Evolutionary conservation across 2,888 invertebrate genomes (phyloP), one percentile per base, ranked within the genome.

Genomic region (Tinea trinotella): DNA sequence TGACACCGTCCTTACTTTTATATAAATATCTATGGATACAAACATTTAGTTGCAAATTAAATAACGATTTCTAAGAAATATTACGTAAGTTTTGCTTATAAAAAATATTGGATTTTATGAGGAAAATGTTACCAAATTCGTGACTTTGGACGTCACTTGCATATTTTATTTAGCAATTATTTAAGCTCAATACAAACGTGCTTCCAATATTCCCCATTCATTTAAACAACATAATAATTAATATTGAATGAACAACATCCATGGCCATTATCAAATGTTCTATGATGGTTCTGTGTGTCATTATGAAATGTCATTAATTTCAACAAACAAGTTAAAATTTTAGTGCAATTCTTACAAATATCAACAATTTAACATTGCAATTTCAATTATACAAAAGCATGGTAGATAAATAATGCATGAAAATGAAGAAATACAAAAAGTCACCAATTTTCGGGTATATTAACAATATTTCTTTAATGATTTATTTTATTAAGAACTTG

Each of bases 91-190:
- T 30, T 30, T 7, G 7, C 7, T 22, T 22, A n/a, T n/a, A 22
- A 22, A 30, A 7, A 30, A 30, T 30, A 30, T 30, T 30, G 3
- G 40, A 13, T 13, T 13, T n/a, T 40, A 40, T 40, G n/a, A 40
- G 40, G 40, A 40, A 15, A 40, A 40, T 40, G 13, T 40, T 40
- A 13, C 40, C 12, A 40, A 40, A 40, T 3, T 40, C 40, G n/a
- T 30, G 30, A n/a, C 30, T 30, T 30, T 30, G 30, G 3, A 30
- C 30, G 30, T 30, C 30, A 30, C 30, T 30, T 30, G 30, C 30
- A 30, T 30, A 30, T 4, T 30, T 30, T 30, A 30, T 30, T 30
- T 10, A 30, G 7, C 30, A 7, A 22, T 22, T 22, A 22, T 22
- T 22, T 22, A 22, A 22, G 22, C 22, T 22, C 22, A 7, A 30